phyloP scores from a whole-genome alignment of 2,797 vertebrate genomes.

The Poliocrania exsul region DNA sequence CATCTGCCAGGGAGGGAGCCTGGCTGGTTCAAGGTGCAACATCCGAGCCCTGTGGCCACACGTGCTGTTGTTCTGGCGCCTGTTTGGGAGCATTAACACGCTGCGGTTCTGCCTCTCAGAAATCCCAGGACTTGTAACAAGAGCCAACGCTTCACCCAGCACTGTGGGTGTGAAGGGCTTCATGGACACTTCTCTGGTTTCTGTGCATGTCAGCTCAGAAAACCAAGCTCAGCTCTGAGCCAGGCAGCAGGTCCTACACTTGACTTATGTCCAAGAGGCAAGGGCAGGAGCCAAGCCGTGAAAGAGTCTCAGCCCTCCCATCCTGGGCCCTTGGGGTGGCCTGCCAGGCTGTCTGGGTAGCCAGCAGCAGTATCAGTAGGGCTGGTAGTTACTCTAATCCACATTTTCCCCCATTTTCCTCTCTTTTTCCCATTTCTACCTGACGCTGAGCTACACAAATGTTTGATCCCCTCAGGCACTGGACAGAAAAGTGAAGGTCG shows the following conservation, averaged over 20 bases:
- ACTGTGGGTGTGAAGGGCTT: not conserved
- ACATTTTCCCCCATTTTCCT: not conserved
- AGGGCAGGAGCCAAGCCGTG: not conserved
- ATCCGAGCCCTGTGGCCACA: not conserved
- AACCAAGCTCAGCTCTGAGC: not conserved
- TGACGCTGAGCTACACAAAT: not conserved
- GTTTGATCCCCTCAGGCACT: not conserved
- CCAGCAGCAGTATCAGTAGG: rapidly evolving
- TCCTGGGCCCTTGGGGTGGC: not conserved
- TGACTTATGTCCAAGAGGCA: not conserved
- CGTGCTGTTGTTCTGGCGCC: not conserved
- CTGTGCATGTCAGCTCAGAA: not conserved
- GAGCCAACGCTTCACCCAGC: not conserved
- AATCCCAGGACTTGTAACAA: not conserved
- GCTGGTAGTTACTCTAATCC: not conserved
- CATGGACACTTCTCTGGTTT: conserved; percentile 19
- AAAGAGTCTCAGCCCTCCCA: rapidly evolving
- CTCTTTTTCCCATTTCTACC: not conserved
- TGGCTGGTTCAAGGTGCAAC: not conserved
- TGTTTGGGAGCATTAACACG: not conserved
- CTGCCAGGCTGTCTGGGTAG: rapidly evolving
- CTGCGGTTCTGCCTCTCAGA: not conserved
- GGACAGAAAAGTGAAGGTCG: not conserved
- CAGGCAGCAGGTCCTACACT: not conserved
- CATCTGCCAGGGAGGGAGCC: not conserved